phyloP scores from a whole-genome alignment of 2,113 vertebrate genomes.

The Gavialis gangeticus region DNA sequence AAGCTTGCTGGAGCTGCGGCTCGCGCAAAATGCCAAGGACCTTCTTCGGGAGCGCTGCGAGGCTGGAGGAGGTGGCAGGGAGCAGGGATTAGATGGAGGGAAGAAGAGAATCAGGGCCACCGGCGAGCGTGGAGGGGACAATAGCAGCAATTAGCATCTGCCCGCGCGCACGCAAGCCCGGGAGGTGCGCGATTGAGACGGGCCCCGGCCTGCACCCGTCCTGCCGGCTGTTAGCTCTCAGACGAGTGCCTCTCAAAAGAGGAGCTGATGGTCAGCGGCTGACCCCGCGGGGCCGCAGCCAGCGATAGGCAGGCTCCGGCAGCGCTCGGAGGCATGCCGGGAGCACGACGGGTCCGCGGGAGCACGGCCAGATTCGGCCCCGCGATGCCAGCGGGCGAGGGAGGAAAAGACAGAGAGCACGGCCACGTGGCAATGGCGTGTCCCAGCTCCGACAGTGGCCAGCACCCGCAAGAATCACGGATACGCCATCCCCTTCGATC shows the following conservation, averaged over 20 bases:
- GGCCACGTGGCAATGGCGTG: too few species aligned
- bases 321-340: background rate
- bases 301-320: background rate
- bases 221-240: background rate
- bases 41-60: slow-evolving; percentile 46
- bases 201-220: background rate
- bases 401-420: too few species aligned
- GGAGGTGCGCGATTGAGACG: slow-evolving; percentile 28
- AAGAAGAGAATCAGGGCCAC: background rate
- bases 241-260: background rate
- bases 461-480: background rate
- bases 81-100: background rate
- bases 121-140: background rate
- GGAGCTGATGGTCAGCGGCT: background rate
- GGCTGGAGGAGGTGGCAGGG: slow-evolving; percentile 19
- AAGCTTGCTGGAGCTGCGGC: slow-evolving; percentile 69
- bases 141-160: slow-evolving; percentile 18
- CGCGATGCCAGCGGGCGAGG: background rate
- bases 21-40: slow-evolving; percentile 68
- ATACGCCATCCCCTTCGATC: too few species aligned
- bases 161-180: background rate
- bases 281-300: background rate
- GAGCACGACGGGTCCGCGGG: accelerated
- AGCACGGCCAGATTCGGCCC: background rate
- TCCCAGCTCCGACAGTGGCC: accelerated